A percentile compares a stretch with the other conserved stretches of the same genome.
Conservation (phyloP, 2,797 vertebrate species). For the Characodon lateralis region DNA sequence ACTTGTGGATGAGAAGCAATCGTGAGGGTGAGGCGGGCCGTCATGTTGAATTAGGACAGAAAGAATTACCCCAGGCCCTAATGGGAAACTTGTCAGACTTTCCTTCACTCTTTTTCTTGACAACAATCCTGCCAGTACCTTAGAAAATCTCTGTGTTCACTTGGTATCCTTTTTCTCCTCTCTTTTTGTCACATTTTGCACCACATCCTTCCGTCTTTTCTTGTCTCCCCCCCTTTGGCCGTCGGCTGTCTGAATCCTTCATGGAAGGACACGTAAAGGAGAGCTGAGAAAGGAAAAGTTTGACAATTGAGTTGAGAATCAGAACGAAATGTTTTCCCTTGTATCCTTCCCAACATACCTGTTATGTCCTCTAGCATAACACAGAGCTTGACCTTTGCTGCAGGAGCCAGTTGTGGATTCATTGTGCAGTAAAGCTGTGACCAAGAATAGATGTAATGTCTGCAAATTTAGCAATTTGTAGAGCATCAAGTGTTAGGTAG, state of each 20-base stretch:
- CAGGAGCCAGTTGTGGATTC: slow-evolving; percentile 31
- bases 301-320: slow-evolving; percentile 1
- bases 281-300: slow-evolving; percentile 15
- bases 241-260: slow-evolving; percentile 20
- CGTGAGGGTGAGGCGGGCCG: slow-evolving; percentile 55
- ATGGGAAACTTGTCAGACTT: slow-evolving; percentile 64
- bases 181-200: slow-evolving; percentile 24
- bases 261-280: slow-evolving; percentile 13
- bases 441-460: slow-evolving; percentile 42
- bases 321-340: slow-evolving; percentile 10
- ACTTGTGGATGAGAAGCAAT: slow-evolving; percentile 61
- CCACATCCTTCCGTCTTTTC: not conserved
- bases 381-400: slow-evolving; percentile 21
- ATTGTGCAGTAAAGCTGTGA: slow-evolving; percentile 40
- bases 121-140: slow-evolving; percentile 35
- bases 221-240: not conserved
- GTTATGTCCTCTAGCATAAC: slow-evolving; percentile 8
- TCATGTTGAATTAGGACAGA: slow-evolving; percentile 73
- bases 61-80: slow-evolving; percentile 59
- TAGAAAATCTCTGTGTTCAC: slow-evolving; percentile 45
- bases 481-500: slow-evolving; percentile 20
- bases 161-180: slow-evolving; percentile 20
- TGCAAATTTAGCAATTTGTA: slow-evolving; percentile 32
- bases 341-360: slow-evolving; percentile 4
- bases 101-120: slow-evolving; percentile 26